A percentile compares a stretch with the other conserved stretches of the same genome.
Evolutionary conservation across 2,113 vertebrate species (phyloP).

Genomic region (Colistium nudipinnis): DNA sequence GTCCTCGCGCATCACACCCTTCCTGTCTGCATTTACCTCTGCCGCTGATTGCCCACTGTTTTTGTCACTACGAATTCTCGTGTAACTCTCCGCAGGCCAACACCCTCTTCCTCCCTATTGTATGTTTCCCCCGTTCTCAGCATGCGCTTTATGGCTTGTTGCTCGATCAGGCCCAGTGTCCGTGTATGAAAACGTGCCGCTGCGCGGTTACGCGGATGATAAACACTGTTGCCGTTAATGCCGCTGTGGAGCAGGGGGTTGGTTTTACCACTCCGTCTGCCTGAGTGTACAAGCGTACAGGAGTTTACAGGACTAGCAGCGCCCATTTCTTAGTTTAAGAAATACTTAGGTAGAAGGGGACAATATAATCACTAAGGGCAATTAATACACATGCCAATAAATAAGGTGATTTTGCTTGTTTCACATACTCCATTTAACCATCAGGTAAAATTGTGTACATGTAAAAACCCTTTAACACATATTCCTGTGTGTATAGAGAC

Average conservation of each 20-base stretch:
- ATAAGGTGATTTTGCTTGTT: too few relatives aligned
- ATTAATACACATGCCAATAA: not conserved
- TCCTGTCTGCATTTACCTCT: conserved; percentile 61
- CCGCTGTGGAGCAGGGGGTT: not conserved
- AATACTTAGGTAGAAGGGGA: too few relatives aligned
- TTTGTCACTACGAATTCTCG: conserved; percentile 49
- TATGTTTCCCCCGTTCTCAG: conserved; percentile 61
- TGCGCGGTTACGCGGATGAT: not conserved
- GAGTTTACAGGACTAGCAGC: too few relatives aligned
- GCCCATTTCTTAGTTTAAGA: too few relatives aligned
- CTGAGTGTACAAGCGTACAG: not conserved
- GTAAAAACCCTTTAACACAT: not conserved
- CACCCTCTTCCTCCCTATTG: conserved; percentile 73
- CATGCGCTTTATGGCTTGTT: conserved; percentile 21
- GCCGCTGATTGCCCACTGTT: conserved; percentile 51
- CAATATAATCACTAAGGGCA: too few relatives aligned
- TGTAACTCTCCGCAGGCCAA: conserved; percentile 34
- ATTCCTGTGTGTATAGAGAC: too few relatives aligned
- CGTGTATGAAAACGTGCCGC: conserved; percentile 26
- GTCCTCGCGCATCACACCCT: conserved; percentile 51
- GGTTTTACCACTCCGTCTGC: conserved; percentile 15
- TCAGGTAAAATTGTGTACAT: not conserved
- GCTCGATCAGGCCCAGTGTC: conserved; percentile 27
- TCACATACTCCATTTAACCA: not conserved
- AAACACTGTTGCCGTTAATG: conserved; percentile 8